phyloP scores from a whole-genome alignment of 2,797 vertebrate species.

The Enteromius argenteus region DNA sequence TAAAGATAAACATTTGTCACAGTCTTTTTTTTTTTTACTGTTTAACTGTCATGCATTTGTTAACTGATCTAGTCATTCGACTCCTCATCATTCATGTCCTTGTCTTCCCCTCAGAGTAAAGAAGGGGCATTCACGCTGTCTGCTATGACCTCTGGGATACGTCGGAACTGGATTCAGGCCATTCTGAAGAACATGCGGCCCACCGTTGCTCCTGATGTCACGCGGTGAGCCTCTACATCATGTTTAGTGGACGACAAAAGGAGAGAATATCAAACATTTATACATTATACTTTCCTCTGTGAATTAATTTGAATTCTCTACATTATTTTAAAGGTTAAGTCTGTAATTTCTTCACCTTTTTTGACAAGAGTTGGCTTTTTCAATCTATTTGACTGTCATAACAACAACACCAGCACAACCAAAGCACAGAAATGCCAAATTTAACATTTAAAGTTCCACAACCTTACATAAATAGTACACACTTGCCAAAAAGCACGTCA shows the following conservation, averaged over 20 bases:
- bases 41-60: not conserved
- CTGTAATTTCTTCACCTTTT: not conserved
- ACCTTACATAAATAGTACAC: not conserved
- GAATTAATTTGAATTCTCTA: not conserved
- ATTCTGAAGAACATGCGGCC: conserved; percentile 96
- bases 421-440: not conserved
- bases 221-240: conserved; percentile 83
- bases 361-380: not conserved
- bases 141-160: conserved; percentile 97
- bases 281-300: not conserved
- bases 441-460: not conserved
- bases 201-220: conserved; percentile 90
- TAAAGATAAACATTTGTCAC: not conserved
- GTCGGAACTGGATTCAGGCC: conserved; percentile 98
- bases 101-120: conserved; percentile 82
- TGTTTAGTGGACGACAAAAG: conserved; percentile 32
- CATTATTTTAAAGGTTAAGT: not conserved
- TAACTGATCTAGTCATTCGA: not conserved
- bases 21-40: not conserved
- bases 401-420: too few species aligned
- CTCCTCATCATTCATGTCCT: not conserved
- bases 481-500: not conserved
- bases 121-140: conserved; percentile 92
- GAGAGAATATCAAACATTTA: not conserved
- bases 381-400: not conserved